phyloP scores from a whole-genome alignment of 2,113 vertebrate species.

The Oreochromis aureus region DNA sequence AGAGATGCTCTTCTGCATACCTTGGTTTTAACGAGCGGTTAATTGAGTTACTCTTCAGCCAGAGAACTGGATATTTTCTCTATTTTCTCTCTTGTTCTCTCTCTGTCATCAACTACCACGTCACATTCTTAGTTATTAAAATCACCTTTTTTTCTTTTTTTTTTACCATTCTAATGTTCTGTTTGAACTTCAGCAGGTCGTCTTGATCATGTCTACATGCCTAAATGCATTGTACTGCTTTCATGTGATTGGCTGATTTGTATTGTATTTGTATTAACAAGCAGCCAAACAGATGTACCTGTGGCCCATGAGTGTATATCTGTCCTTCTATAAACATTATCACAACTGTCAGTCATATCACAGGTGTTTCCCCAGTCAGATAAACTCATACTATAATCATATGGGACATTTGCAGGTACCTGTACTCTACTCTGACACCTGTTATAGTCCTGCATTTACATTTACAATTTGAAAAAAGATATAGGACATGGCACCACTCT shows the following conservation, averaged over 20 bases:
- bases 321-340: neutral
- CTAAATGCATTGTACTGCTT: neutral
- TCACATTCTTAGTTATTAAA: neutral
- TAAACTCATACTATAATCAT: neutral
- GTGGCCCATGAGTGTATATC: neutral
- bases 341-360: neutral
- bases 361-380: neutral
- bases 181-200: neutral
- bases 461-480: neutral
- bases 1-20: neutral
- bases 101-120: neutral
- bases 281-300: neutral
- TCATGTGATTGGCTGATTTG: neutral
- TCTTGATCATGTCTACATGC: neutral
- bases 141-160: fast-evolving
- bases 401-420: neutral
- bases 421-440: neutral
- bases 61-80: neutral
- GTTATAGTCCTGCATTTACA: neutral
- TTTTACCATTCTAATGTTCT: neutral
- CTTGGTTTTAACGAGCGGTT: neutral
- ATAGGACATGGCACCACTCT: neutral
- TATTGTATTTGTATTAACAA: neutral
- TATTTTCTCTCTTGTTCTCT: neutral
- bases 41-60: neutral